Evolutionary conservation across 2,113 vertebrate genomes (phyloP), one percentile per base, ranked within the genome.

Genomic region (Mystacornis crossleyi): DNA sequence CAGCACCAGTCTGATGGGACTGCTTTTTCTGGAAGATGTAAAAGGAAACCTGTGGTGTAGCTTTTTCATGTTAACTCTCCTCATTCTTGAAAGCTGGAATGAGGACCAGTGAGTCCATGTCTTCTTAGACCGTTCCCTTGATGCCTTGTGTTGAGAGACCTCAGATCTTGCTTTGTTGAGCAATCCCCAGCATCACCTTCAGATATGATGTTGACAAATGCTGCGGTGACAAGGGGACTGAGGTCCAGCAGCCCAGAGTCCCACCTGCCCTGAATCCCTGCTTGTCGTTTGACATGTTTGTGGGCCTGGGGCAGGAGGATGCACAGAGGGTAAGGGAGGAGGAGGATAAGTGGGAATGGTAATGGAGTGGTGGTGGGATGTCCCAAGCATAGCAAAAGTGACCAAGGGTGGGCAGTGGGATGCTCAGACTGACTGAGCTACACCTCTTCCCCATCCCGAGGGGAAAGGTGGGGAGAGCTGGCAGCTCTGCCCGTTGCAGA

Each of bases 141-240:
- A 26, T 65, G 14, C 31, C 12, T 62, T 55, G 25, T 57, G 7
- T 66, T 58, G 66, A 60, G 72, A 86, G 16, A 67, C 61, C 28
- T 81, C 36, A 57, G 54, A 36, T 43, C 16, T 81, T 47, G 12
- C 40, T 72, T 48, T 77, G 24, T 28, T 81, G 51, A 86, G 31
- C 36, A 42, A 21, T 55, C 29, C 14, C 26, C 29, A 25, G 65
- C 2, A 0, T 78, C 61, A 28, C 47, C 19, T 38, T 80, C 77
- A 64, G 77, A 34, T 53, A 40, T 33, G 51, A 31, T 33, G 20
- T 2, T 81, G 48, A 40, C 14, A 65, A 55, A 69, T 0, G 0
- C 33, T 42, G 6, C 0, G 0, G 50, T 33, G n/a, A n/a, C n/a
- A n/a, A 2, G 36, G 28, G 20, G 14, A 29, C 58, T 47, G 38